phyloP scores from a whole-genome alignment of 2,797 vertebrate species.

The Anguilla marmorata region DNA sequence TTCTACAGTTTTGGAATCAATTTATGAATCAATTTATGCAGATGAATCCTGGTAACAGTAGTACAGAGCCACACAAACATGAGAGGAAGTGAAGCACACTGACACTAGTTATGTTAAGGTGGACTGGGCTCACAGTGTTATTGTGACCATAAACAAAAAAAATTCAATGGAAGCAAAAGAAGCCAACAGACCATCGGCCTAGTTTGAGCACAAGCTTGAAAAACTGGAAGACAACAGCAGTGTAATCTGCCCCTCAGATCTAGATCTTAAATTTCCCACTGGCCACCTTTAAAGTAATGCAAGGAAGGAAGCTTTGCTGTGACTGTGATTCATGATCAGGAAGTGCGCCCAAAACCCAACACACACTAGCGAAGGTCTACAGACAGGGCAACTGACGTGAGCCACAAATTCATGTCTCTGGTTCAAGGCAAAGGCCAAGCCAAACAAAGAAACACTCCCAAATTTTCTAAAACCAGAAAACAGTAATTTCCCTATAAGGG shows the following conservation, averaged over 20 bases:
- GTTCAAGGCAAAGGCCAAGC: background rate
- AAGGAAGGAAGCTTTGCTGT: background rate
- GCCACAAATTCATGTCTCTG: background rate
- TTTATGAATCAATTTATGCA: background rate
- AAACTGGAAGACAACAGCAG: background rate
- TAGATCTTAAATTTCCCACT: background rate
- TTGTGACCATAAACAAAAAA: background rate
- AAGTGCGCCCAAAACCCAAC: background rate
- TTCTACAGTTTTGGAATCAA: background rate
- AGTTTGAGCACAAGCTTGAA: background rate
- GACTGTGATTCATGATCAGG: background rate
- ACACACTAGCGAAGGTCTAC: background rate
- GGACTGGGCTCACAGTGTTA: background rate
- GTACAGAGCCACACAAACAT: background rate
- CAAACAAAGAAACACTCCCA: background rate
- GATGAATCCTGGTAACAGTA: background rate
- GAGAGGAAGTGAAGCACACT: background rate
- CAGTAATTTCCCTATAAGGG: slow-evolving; percentile 53
- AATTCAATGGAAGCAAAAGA: background rate
- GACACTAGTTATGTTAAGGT: background rate
- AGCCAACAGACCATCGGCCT: background rate
- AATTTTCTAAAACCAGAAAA: background rate
- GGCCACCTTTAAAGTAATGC: background rate
- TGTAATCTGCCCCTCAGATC: background rate
- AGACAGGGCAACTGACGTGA: background rate